phyloP scores from a whole-genome alignment of 1,140 invertebrate species.

The Zaprionus vittiger region DNA sequence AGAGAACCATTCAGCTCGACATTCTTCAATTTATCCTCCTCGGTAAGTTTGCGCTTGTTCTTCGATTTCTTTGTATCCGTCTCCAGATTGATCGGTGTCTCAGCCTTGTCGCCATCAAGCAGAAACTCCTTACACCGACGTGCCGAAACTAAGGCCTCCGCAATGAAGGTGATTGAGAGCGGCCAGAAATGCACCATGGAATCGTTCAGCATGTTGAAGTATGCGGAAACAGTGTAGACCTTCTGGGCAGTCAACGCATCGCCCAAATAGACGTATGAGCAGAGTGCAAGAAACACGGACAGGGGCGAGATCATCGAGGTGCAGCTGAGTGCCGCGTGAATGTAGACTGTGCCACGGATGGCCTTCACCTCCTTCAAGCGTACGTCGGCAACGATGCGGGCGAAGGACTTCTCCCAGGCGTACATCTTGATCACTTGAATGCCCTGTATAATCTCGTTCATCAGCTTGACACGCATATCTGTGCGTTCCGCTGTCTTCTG shows the following conservation, averaged over 20 bases:
- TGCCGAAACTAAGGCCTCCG: constrained; percentile 88
- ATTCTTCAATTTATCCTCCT: constrained; percentile 54
- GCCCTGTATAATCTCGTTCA: constrained; percentile 93
- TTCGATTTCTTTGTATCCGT: constrained; percentile 39
- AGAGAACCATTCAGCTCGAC: constrained; percentile 62
- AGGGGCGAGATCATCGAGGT: constrained; percentile 90
- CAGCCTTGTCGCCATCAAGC: constrained; percentile 68
- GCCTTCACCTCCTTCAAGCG: constrained; percentile 88
- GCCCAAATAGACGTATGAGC: constrained; percentile 90
- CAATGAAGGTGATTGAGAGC: constrained; percentile 86
- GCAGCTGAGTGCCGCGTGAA: constrained; percentile 73
- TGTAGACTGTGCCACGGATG: constrained; percentile 85
- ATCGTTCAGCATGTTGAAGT: constrained; percentile 89
- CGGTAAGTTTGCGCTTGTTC: constrained; percentile 50
- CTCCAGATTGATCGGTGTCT: constrained; percentile 55
- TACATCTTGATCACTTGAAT: constrained; percentile 96
- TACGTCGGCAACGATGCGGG: constrained; percentile 87
- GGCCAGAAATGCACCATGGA: constrained; percentile 91
- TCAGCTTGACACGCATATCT: constrained; percentile 92
- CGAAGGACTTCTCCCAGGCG: constrained; percentile 94
- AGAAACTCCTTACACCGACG: constrained; percentile 88
- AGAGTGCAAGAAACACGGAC: constrained; percentile 91
- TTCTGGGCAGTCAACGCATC: constrained; percentile 89
- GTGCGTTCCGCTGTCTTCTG: constrained; percentile 86
- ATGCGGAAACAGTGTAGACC: constrained; percentile 90